Evolutionary conservation across 2,797 vertebrate genomes (phyloP), one percentile per base, ranked within the genome.

Genomic region (Discoglossus pictus): DNA sequence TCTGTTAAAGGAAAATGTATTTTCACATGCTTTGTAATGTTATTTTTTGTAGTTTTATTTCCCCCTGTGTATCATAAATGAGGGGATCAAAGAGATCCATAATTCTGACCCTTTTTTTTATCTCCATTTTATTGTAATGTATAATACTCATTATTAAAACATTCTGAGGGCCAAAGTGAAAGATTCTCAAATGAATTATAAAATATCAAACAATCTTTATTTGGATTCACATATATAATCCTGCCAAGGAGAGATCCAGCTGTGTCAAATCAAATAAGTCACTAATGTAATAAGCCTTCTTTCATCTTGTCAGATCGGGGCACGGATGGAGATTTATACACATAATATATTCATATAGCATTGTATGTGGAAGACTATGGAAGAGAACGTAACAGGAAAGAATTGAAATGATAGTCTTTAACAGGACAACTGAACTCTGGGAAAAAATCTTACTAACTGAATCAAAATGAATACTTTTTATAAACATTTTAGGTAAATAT

Each of bases 181-280:
- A 61, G n/a, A 56, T 38, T 11, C 11, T 15, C 25, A 40, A 24
- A 61, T 51, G 21, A 40, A 51, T 56, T 23, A 59, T 7, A 44
- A 44, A 4, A 39, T 10, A 44, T 35, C 44, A 59, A 11, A 40
- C 54, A 59, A 51, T 48, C 42, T 9, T 42, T 12, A 18, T 58
- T 51, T 21, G 16, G 35, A 59, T 67, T 66, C 43, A 56, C 43
- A 66, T 16, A 31, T 24, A 56, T 66, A 66, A 58, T 58, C 50
- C 65, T 67, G 35, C 54, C 48, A 46, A 20, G 54, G 48, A 50
- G 36, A 34, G n/a, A 17, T 50, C 23, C 46, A 42, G 44, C 54
- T 59, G 58, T 59, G 54, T 58, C 46, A 51, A 59, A 67, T 67
- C 65, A 59, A 67, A 67, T 67, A 67, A 67, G 23, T 56, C 35